Base-by-base conservation (phyloP, 2,888 invertebrate species). In the Tortrix viridana region DNA sequence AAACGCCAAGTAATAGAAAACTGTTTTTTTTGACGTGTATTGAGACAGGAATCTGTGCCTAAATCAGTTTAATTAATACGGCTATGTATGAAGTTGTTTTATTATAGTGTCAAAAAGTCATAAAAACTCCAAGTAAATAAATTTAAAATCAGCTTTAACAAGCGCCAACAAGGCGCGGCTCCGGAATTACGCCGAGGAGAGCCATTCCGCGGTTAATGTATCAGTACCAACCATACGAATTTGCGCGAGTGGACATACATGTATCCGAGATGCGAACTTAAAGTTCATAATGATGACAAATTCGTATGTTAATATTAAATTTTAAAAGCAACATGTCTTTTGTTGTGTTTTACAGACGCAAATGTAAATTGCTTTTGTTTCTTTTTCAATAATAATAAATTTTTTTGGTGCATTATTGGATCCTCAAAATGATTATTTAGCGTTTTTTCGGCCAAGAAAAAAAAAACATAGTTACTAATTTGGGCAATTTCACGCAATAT, bases 71-170 rank as follows among this genome's bases (percentile, higher is more conserved):
- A n/a, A n/a, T n/a, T n/a, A n/a, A n/a, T 3, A 22, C 4, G 22
- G 22, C 4, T 4, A 2, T 4, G 38, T 47, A 52, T 55, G 60
- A 65, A 60, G 43, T 57, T 44, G 54, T 47, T 63, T 63, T 66
- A 62, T 60, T 54, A n/a, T 46, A 37, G 48, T 55, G 60, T 44
- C 38, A 55, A 50, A 60, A 50, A 55, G 60, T 54, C 64, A 55
- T 61, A 58, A 65, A 60, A 65, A 60, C 52, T 57, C 57, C 58
- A 43, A 54, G n/a, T n/a, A 65, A 67, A 63, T 67, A 65, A 67
- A 67, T 67, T 67, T 65, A 54, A 65, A 60, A 67, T 65, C 56
- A 60, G 60, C 62, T 62, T 46, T 60, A 63, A 59, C 54, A 55
- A 53, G 56, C 50, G 20, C 44, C 60, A 65, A 61, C 60, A 65